Evolutionary conservation across 1,140 invertebrate genomes (phyloP), one percentile per base, ranked within the genome.

Genomic region (Babylonia areolata): DNA sequence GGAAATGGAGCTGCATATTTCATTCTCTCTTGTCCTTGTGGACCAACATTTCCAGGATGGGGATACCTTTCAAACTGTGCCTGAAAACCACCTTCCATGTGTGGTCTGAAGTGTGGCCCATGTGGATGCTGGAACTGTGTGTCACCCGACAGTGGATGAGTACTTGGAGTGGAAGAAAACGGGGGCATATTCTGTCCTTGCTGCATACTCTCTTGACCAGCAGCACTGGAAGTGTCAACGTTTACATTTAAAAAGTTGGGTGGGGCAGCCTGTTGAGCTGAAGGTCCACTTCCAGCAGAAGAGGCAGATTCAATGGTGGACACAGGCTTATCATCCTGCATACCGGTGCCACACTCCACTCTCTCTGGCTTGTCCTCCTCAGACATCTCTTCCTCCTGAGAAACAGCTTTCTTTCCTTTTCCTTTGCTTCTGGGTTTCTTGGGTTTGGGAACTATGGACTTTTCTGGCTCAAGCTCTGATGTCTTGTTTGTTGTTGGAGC

Each of bases 51-150:
- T 40, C 37, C 82, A 40, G 64, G 82, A 31, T 64, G 31, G 35
- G 40, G 39, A 23, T 33, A 73, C 28, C 39, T 33, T 23, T 73
- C 39, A 33, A 46, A 73, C 40, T 58, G 64, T 33, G 82, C 39
- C 37, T 40, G 82, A 37, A 84, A 84, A 3, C 82, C 69, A n/a
- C 82, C 69, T 31, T 84, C 82, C 40, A 84, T 75, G 12, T 37
- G n/a, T 39, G 64, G 82, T 71, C 82, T 39, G 69, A 73, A 75
- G 0, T 28, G 20, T 0, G 17, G 39, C 0, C 39, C 82, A 40
- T 42, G 64, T 28, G 69, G 82, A 28, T 71, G 69, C 39, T 69
- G 64, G 39, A 84, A 46, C 3, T 11, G 35, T 11, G 69, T 28
- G 0, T 84, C 82, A 3, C 64, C 82, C 15, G 64, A 11, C 12